Conservation (phyloP, 2,888 invertebrate genomes). For the Himalopsyche tibetana region DNA sequence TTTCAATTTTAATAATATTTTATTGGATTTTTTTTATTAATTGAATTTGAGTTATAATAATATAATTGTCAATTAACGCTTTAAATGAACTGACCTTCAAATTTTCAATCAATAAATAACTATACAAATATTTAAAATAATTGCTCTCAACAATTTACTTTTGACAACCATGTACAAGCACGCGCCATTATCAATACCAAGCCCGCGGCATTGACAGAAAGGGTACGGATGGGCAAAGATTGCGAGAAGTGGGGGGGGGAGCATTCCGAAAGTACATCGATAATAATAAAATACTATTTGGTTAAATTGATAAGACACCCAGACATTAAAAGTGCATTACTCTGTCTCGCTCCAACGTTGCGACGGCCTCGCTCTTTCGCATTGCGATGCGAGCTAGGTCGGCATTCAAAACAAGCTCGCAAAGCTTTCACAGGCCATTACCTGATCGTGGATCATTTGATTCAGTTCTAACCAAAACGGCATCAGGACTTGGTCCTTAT, state of each 20-base stretch:
- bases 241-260: background rate
- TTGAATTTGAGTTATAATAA: too few relatives aligned
- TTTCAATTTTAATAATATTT: too few relatives aligned
- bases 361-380: constrained; percentile 48
- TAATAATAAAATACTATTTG: background rate
- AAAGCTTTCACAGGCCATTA: background rate
- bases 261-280: background rate
- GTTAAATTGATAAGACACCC: constrained; percentile 3
- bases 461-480: background rate
- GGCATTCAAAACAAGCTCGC: constrained; percentile 60
- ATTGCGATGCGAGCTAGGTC: constrained; percentile 54
- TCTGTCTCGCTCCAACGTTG: constrained; percentile 37
- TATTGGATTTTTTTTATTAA: too few relatives aligned
- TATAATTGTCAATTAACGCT: too few relatives aligned
- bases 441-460: constrained; percentile 1
- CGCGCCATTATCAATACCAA: too few relatives aligned
- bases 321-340: background rate
- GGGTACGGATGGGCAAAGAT: too few relatives aligned
- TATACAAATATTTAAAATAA: too few relatives aligned
- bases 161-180: too few relatives aligned
- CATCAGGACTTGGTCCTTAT: background rate
- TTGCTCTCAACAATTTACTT: too few relatives aligned
- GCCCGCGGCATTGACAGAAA: too few relatives aligned
- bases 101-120: too few relatives aligned
- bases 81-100: too few relatives aligned